Base-by-base conservation (phyloP, 2,113 vertebrate species). In the Barnardius zonarius region DNA sequence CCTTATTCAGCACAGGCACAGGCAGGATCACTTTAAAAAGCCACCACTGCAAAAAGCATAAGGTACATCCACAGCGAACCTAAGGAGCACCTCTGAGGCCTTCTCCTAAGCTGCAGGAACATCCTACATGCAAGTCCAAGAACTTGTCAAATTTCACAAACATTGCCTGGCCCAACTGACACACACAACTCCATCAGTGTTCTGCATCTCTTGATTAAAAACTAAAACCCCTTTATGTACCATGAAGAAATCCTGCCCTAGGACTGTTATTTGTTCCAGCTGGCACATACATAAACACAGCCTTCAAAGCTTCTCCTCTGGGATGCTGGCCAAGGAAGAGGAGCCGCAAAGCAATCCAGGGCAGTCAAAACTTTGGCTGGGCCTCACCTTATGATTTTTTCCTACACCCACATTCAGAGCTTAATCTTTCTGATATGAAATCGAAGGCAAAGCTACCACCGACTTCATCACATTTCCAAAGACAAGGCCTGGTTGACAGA, bases 261-360 rank as follows among this genome's bases (percentile, higher is more conserved):
- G 69, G 39, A 49, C 28, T 88, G 68, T 23, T 67, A 8, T 0
- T 57, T 37, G 77, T 82, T 94, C 92, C 94, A 96, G 96, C 80
- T 94, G 92, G 88, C 95, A 92, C 62, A 8, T 27, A 44, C 70
- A 76, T 44, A 54, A 82, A 79, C 61, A 63, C 1, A 1, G 37
- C 64, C 73, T 87, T 94, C 92, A 92, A 95, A 96, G 83, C 2
- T 5, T 59, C 74, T 92, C 80, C 77, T 70, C 77, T 68, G 88
- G 92, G 83, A 86, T 33, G 83, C 19, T 73, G 84, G 91, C 88
- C 93, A 88, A 94, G 66, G 77, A 89, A 46, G 81, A 93, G 80
- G 86, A 92, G 83, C 80, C 49, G 62, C 83, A 83, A 24, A 93
- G 62, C 69, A 69, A 41, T 72, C 83, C 95, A 90, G 27, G 57